phyloP scores from a whole-genome alignment of 1,140 invertebrate genomes.

The Triops longicaudatus region DNA sequence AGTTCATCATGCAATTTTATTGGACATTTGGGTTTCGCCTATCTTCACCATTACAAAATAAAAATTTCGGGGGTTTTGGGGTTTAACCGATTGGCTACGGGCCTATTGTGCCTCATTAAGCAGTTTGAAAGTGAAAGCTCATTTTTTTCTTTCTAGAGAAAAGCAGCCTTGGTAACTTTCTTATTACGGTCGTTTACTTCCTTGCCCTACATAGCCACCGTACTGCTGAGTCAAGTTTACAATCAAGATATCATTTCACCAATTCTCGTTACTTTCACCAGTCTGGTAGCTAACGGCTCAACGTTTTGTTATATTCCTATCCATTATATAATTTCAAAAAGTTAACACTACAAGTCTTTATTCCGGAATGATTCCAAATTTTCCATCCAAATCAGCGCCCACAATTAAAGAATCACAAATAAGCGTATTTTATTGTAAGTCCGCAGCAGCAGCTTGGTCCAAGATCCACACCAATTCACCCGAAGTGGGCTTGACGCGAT shows the following conservation, averaged over 20 bases:
- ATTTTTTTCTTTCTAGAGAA: neutral
- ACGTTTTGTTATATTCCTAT: neutral
- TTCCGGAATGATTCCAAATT: neutral
- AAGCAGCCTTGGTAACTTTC: slow-evolving; percentile 3
- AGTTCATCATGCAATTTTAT: too few species aligned
- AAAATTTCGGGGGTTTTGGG: too few species aligned
- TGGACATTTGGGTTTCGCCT: too few species aligned
- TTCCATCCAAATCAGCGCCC: neutral
- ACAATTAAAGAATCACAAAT: too few species aligned
- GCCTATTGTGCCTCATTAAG: too few species aligned
- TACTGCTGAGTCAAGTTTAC: neutral
- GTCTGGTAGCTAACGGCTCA: neutral
- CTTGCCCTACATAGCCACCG: neutral
- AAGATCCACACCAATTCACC: slow-evolving; percentile 70
- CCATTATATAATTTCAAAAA: neutral
- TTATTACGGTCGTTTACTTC: neutral
- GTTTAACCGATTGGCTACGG: too few species aligned
- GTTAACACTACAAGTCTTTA: neutral
- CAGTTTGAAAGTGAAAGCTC: neutral
- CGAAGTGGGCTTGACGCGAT: slow-evolving; percentile 55
- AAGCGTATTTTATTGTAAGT: neutral
- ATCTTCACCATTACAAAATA: too few species aligned
- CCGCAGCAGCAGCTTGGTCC: slow-evolving; percentile 58
- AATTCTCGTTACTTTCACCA: neutral
- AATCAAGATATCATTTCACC: neutral